Percentiles rank a stretch among this genome's conserved stretches.
Evolutionary conservation across 2,113 vertebrate species (phyloP).

Genomic region (Menura novaehollandiae): DNA sequence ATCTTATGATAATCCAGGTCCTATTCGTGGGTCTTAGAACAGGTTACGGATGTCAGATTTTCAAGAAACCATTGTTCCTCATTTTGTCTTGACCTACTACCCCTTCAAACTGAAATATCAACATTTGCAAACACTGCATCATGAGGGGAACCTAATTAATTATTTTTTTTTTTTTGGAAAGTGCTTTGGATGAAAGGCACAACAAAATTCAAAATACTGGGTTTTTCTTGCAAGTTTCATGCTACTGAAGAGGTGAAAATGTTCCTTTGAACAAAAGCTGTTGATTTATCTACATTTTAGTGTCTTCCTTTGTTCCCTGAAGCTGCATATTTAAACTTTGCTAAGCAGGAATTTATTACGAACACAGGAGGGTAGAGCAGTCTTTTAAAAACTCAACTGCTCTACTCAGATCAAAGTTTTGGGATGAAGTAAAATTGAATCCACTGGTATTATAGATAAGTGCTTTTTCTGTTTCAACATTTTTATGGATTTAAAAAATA

Average conservation of each 20-base stretch:
- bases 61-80: not conserved
- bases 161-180: not conserved
- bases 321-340: conserved; percentile 20
- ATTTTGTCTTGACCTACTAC: not conserved
- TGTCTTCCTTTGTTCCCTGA: conserved; percentile 1
- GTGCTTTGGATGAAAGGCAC: not conserved
- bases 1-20: not conserved
- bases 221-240: not conserved
- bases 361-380: not conserved
- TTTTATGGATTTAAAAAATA: not conserved
- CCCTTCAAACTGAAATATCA: not conserved
- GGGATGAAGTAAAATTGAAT: not conserved
- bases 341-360: conserved; percentile 1
- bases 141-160: not conserved
- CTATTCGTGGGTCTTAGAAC: not conserved
- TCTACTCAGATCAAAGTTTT: not conserved
- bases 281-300: conserved; percentile 45
- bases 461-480: not conserved
- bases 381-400: not conserved
- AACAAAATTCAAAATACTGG: conserved; percentile 23
- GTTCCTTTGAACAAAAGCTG: conserved; percentile 30
- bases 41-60: not conserved
- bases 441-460: not conserved
- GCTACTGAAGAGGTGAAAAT: conserved; percentile 15
- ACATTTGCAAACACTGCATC: not conserved